Base-by-base conservation (phyloP, 2,888 invertebrate genomes). In the Ophraella communa region DNA sequence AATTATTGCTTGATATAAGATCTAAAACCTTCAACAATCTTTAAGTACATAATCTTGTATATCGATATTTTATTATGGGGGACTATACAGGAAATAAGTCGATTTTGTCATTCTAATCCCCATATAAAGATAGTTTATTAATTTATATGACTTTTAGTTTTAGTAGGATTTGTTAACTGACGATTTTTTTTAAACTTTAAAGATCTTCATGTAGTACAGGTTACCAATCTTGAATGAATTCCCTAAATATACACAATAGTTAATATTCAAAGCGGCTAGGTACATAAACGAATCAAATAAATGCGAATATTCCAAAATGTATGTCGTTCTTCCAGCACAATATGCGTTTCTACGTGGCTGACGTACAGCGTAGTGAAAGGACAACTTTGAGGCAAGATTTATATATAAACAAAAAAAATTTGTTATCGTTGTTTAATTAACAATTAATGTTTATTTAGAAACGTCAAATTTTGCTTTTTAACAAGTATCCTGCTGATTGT, bases 371-470 rank as follows among this genome's bases (percentile, higher is more conserved):
- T 85, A 87, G 86, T 85, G 88, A 88, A 87, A 87, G 87, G 86
- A 89, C 88, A 83, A 89, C 89, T 85, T 87, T 90, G 87, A 90
- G 90, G 90, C 90, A 90, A 90, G 90, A 88, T 5, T 11, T 3
- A 4, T n/a, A n/a, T 35, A 24, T 1, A 35, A 4, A 33, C 14
- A 17, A 39, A 39, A 5, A 39, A 39, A 39, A 39, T 14, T n/a
- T 39, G 4, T n/a, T 35, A n/a, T 35, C 17, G 39, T 39, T 17
- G 39, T 39, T 14, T 39, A 39, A 11, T 14, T 39, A n/a, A 39
- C 39, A 39, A 39, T 39, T 24, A 24, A 24, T 24, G n/a, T 24
- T 7, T 24, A 5, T 30, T 39, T 39, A 39, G 39, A 39, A 39
- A 39, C 14, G 14, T 39, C 11, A 30, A 8, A 30, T 39, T 14